Conservation (phyloP, 2,113 vertebrate species). For the Nycticebus coucang region DNA sequence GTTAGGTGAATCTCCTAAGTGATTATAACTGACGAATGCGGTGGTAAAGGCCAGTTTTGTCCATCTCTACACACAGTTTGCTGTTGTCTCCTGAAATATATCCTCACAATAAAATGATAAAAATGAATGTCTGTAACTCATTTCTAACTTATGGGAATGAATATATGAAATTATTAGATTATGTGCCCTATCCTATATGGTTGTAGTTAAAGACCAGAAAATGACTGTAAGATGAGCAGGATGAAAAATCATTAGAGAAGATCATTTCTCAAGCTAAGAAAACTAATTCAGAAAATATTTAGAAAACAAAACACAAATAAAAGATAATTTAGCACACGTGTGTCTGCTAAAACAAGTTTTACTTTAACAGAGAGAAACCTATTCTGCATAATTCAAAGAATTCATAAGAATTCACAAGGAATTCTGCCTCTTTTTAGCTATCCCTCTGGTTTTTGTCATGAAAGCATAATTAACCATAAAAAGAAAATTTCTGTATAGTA, state of each 20-base stretch:
- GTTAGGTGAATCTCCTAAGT: background rate
- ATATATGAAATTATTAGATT: background rate
- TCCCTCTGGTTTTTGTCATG: conserved; percentile 32
- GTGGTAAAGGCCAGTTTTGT: background rate
- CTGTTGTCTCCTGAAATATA: background rate
- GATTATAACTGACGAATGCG: background rate
- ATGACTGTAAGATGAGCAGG: background rate
- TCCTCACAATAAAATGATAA: background rate
- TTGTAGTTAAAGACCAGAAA: background rate
- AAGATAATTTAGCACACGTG: background rate
- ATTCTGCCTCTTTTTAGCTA: conserved; percentile 15
- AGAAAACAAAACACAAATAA: background rate
- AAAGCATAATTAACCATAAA: conserved; percentile 40
- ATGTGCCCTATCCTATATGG: background rate
- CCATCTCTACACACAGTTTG: background rate
- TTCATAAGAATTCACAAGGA: background rate
- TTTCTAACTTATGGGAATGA: background rate
- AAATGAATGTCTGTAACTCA: background rate
- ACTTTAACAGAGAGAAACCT: conserved; percentile 7
- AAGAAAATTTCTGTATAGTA: conserved; percentile 55
- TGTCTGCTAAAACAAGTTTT: background rate
- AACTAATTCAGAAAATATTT: background rate
- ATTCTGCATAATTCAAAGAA: background rate
- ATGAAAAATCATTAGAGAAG: background rate
- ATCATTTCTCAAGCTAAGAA: background rate